Base-by-base conservation (phyloP, 2,888 invertebrate genomes). In the Molanna angustata region DNA sequence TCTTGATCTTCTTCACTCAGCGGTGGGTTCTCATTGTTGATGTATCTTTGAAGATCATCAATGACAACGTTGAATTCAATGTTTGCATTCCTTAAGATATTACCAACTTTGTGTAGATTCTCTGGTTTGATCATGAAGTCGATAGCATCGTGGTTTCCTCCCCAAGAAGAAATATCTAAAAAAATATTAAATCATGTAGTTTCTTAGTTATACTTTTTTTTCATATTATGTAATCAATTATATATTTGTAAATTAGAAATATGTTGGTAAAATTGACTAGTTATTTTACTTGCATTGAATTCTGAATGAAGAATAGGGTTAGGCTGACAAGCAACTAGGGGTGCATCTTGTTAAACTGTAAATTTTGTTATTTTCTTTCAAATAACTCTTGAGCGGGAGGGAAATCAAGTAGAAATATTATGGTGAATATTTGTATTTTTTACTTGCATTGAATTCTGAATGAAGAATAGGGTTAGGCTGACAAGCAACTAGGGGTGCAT, bases 21-120 rank as follows among this genome's bases (percentile, higher is more conserved):
- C 2, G 81, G 78, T 40, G 89, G 89, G 70, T 91, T 92, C 72
- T 91, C 91, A 58, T 81, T 80, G 61, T 90, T 82, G 57, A 92
- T 91, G 42, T 85, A 85, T 63, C 78, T 76, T 68, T 92, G 90
- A 45, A 93, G 68, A 70, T 93, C 86, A 44, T 85, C 80, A 62
- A 92, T 89, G 39, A 89, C 70, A n/a, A 91, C 74, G 46, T 84
- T 78, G 65, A 80, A 88, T 17, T 78, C 67, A 51, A 91, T 79
- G 49, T 82, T 80, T 57, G 83, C 80, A 32, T 80, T 74, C 49
- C 75, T 72, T 27, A 93, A 76, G 49, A 80, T 72, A 45, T 79
- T 71, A 49, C 82, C 78, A 2, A 90, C 84, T 58, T 80, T 80
- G 41, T 78, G 72, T 43, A 87, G 68, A n/a, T 80, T 78, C 42